phyloP scores from a whole-genome alignment of 2,888 invertebrate species.

The Eupithecia centaureata region DNA sequence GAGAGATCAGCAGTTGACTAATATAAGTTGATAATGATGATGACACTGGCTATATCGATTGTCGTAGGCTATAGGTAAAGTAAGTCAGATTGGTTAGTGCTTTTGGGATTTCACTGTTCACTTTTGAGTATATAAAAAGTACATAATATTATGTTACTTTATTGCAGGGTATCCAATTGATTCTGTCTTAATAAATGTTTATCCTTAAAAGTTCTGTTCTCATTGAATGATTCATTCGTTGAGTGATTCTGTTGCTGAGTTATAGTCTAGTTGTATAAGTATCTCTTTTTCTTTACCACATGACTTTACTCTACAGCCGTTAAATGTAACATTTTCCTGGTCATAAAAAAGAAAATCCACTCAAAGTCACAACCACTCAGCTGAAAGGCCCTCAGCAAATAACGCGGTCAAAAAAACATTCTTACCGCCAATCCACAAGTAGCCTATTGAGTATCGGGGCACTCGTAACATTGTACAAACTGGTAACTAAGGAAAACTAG shows the following conservation, averaged over 20 bases:
- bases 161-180: too few relatives aligned
- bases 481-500: slow-evolving; percentile 61
- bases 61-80: too few relatives aligned
- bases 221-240: not conserved
- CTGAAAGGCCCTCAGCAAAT: slow-evolving; percentile 26
- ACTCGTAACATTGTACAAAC: slow-evolving; percentile 54
- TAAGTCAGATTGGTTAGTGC: too few relatives aligned
- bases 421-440: slow-evolving; percentile 42
- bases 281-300: not conserved
- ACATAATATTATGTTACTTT: too few relatives aligned
- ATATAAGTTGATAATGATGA: too few relatives aligned
- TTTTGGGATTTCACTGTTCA: too few relatives aligned
- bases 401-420: slow-evolving; percentile 37
- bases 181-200: too few relatives aligned
- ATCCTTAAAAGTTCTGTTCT: not conserved
- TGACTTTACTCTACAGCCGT: not conserved
- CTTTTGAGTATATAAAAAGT: too few relatives aligned
- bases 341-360: slow-evolving; percentile 14
- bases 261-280: not conserved
- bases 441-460: slow-evolving; percentile 48
- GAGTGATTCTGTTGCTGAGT: not conserved
- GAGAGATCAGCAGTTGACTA: too few relatives aligned
- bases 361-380: slow-evolving; percentile 17
- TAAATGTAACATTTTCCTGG: not conserved
- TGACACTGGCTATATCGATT: too few relatives aligned